Percentiles rank a stretch among this genome's conserved stretches.
Conservation (phyloP, 92 coral and sea anemone species). For the Diadumene lineata region DNA sequence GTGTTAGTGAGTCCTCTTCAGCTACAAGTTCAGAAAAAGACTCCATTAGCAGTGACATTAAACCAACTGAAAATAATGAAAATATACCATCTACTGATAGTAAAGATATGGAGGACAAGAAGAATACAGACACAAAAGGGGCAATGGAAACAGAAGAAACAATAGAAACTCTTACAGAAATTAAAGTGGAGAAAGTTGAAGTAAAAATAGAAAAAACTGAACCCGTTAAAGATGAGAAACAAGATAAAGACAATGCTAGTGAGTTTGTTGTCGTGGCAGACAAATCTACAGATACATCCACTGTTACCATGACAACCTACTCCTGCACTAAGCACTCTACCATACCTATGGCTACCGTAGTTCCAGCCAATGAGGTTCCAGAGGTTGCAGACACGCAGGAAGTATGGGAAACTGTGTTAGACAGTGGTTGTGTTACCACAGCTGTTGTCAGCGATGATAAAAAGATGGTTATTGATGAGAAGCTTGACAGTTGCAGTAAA, state of each 20-base stretch:
- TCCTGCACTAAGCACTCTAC: slow-evolving; percentile 15
- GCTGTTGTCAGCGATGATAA: slow-evolving; percentile 38
- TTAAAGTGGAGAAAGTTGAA: slow-evolving; percentile 11
- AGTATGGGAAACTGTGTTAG: slow-evolving; percentile 90
- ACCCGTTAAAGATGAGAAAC: slow-evolving; percentile 16
- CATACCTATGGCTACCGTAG: slow-evolving; percentile 24
- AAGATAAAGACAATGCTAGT: slow-evolving; percentile 22
- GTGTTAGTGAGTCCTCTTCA: slow-evolving; percentile 62
- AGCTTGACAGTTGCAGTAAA: slow-evolving; percentile 10
- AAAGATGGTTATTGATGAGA: slow-evolving; percentile 7
- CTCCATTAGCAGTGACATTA: neutral
- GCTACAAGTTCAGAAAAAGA: slow-evolving; percentile 18
- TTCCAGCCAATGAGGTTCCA: slow-evolving; percentile 41
- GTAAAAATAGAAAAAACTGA: slow-evolving; percentile 9
- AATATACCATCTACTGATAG: neutral
- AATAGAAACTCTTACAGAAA: neutral
- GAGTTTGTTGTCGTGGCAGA: slow-evolving; percentile 63
- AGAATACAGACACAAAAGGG: slow-evolving; percentile 26
- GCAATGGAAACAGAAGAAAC: slow-evolving; percentile 24
- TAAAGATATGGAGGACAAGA: slow-evolving; percentile 34
- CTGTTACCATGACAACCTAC: slow-evolving; percentile 12
- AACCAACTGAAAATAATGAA: slow-evolving; percentile 15
- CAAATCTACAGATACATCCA: slow-evolving; percentile 45
- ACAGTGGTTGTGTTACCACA: slow-evolving; percentile 67
- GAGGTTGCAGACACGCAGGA: slow-evolving; percentile 59